Evolutionary conservation across 2,797 vertebrate genomes (phyloP), one percentile per base, ranked within the genome.

Genomic region (Phalloptychus januarius): DNA sequence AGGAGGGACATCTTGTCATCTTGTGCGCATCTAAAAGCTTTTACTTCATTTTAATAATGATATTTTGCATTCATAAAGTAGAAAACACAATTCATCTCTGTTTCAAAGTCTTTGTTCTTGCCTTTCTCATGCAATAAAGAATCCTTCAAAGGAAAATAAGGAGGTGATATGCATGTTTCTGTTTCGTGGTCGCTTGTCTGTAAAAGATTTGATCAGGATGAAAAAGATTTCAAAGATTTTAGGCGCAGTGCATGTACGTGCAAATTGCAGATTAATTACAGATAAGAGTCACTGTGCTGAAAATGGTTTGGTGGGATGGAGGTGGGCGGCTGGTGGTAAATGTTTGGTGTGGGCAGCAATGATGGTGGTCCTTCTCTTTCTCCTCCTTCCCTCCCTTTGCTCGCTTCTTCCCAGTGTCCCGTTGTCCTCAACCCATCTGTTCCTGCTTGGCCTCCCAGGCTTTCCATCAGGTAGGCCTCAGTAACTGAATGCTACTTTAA

Each of bases 121-220:
- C 89, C 85, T 91, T 88, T 91, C 85, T 79, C 81, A 88, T 90
- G 42, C 94, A 89, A 93, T 91, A 91, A 82, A 91, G 91, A 87
- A 81, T 83, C 80, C 85, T 89, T 85, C 77, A 67, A 86, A 92
- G 93, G 89, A 90, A 90, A 89, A 79, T 75, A 74, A 89, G 89
- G 90, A 87, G 89, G 90, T 94, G 93, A 94, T 89, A 85, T 87
- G 86, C 88, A 92, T 93, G 94, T 93, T 92, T 91, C 94, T 93
- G 91, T 92, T 93, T 92, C 88, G 87, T 86, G 92, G 92, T 91
- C 93, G 90, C 89, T 95, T 94, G 93, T 95, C 95, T 95, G 91
- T 94, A 95, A 96, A 95, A 94, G 94, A 90, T 95, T 95, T 94
- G 93, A 95, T 94, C 92, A 87, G 92, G 91, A 88, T 92, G 90